Evolutionary conservation across 92 coral and sea anemone genomes (phyloP), one percentile per base, ranked within the genome.

Genomic region (Parazoanthus swiftii): DNA sequence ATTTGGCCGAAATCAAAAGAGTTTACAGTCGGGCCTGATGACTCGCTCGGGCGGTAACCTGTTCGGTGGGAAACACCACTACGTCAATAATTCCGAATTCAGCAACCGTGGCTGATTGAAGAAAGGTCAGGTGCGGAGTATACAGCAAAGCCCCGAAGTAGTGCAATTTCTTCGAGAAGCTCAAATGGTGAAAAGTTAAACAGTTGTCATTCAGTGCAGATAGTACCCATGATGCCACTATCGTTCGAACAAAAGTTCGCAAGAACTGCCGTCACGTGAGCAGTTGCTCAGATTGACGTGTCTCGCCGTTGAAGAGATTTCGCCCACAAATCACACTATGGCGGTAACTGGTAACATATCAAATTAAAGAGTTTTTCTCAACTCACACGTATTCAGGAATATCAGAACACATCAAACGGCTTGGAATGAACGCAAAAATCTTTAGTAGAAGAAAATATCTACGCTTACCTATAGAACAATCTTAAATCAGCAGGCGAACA

Each of bases 21-120:
- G 38, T 20, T 59, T 33, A 33, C 46, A 8, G 25, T 13, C 65
- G 9, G 25, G 86, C 25, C 21, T n/a, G 13, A 42, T 26, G 14
- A 16, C 76, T 39, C 77, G n/a, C 13, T 50, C 26, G 13, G n/a
- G 26, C 4, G 46, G 56, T 6, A 44, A 50, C 6, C 4, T 81
- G 54, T 21, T 38, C 13, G 23, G 8, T 10, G 75, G 51, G 25
- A 84, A 33, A 72, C 65, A 29, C 8, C 35, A 44, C 2, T 84
- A 84, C 68, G 78, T 84, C 7, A 84, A 84, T 33, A 9, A 37
- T 71, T 46, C 66, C 16, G 43, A 84, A 73, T 8, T 46, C 77
- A 18, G 66, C 78, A 68, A 11, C 72, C 85, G 8, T 25, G 5
- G 48, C 21, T 3, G 4, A 36, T 6, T 16, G 85, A 15, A 36